A percentile compares a stretch with the other conserved stretches of the same genome.
Evolutionary conservation across 1,140 invertebrate genomes (phyloP).

Genomic region (Diachasmimorpha longicaudata): DNA sequence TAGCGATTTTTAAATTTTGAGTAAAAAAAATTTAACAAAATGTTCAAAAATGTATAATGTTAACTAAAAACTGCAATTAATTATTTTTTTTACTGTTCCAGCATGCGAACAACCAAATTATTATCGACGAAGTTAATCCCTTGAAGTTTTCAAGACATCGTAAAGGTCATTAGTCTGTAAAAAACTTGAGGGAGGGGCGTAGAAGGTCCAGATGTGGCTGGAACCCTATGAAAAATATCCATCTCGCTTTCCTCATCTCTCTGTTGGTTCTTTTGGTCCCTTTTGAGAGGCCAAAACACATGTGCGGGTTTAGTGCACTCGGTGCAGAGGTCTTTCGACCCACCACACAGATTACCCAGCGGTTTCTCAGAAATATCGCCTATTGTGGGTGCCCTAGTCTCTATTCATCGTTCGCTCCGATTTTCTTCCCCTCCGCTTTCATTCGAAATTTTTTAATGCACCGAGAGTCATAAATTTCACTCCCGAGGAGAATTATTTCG

Average conservation of each 20-base stretch:
- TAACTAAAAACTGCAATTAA: no score
- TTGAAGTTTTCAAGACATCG: no score
- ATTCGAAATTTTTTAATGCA: no score
- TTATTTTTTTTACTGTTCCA: no score
- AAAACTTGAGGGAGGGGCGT: not conserved
- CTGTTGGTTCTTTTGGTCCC: not conserved
- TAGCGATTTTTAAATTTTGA: no score
- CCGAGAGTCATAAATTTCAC: no score
- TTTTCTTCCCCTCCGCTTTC: no score
- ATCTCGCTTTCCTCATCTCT: not conserved
- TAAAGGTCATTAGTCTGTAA: not conserved
- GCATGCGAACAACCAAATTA: no score
- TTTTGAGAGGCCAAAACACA: slow-evolving; percentile 30
- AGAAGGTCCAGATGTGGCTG: not conserved
- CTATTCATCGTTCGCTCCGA: no score
- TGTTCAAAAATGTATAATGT: no score
- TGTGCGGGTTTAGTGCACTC: not conserved
- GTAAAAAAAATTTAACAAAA: no score
- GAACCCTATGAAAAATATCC: slow-evolving; percentile 1
- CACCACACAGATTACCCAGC: not conserved
- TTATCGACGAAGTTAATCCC: not conserved
- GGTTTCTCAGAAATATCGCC: not conserved
- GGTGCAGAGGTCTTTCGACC: not conserved
- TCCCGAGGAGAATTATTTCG: not conserved
- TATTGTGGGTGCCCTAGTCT: no score